Evolutionary conservation across 2,888 invertebrate species (phyloP).

Genomic region (Drosophila atroscutellata): DNA sequence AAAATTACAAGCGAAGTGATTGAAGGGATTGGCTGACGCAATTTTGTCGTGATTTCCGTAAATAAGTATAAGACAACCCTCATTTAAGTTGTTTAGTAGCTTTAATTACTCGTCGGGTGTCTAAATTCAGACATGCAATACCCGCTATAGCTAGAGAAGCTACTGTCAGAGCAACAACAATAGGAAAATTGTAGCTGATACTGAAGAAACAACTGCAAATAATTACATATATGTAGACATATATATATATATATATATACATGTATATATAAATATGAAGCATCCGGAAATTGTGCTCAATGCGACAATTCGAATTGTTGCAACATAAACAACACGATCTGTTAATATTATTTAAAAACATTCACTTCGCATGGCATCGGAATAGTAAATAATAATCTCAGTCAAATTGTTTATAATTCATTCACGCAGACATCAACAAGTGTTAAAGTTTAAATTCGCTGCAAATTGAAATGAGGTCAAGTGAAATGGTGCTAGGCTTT

Average conservation of each 20-base stretch:
- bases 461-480: not conserved
- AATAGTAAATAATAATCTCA: conserved; percentile 15
- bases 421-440: not conserved
- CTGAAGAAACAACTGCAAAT: conserved; percentile 4
- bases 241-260: too few relatives aligned
- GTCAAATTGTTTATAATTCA: not conserved
- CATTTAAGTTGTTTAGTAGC: conserved; percentile 26
- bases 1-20: conserved; percentile 22
- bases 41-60: conserved; percentile 4
- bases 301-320: conserved; percentile 1
- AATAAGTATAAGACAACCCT: conserved; percentile 9
- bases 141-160: conserved; percentile 23
- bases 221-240: not conserved
- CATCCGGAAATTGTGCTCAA: conserved; percentile 14
- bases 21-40: conserved; percentile 19
- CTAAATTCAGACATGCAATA: conserved; percentile 37
- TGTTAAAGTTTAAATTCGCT: not conserved
- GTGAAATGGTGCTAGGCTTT: too few relatives aligned
- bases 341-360: conserved; percentile 4
- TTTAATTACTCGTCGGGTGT: conserved; percentile 44
- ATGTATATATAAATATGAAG: not conserved
- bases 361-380: conserved; percentile 7
- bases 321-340: conserved; percentile 15
- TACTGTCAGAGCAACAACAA: conserved; percentile 23
- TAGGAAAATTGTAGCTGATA: conserved; percentile 2